phyloP scores from a whole-genome alignment of 2,113 vertebrate genomes.

The Myotis yumanensis region DNA sequence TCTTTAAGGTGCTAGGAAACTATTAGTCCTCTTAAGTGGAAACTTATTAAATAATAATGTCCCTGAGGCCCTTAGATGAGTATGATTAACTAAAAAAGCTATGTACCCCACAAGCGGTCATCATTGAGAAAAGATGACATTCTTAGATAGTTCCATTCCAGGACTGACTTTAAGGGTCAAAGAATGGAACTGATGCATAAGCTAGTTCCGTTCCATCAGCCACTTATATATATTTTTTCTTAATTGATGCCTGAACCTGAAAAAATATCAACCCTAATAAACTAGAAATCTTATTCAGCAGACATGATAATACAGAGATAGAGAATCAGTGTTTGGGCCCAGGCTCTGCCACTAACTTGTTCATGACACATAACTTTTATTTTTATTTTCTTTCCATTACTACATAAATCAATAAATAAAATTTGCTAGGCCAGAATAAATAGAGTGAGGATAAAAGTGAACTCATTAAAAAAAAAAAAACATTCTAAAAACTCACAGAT shows the following conservation, averaged over 20 bases:
- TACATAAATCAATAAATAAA: constrained; percentile 13
- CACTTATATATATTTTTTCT: background rate
- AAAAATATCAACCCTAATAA: constrained; percentile 5
- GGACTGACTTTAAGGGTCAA: background rate
- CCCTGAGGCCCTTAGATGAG: background rate
- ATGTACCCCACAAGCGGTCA: background rate
- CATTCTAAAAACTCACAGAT: constrained; percentile 16
- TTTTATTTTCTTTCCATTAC: background rate
- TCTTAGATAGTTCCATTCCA: background rate
- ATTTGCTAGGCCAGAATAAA: background rate
- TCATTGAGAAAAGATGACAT: constrained; percentile 29
- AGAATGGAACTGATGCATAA: background rate
- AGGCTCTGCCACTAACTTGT: background rate
- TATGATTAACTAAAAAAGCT: constrained; percentile 28
- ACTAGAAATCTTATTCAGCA: background rate
- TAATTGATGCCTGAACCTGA: background rate
- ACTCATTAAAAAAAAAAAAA: constrained; percentile 16
- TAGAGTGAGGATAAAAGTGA: background rate
- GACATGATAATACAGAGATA: background rate
- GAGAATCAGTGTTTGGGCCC: background rate
- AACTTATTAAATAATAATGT: constrained; percentile 52
- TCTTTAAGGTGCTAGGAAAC: constrained; percentile 39
- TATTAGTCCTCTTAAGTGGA: constrained; percentile 19
- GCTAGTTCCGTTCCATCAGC: background rate
- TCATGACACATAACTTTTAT: background rate